Evolutionary conservation across 2,797 vertebrate genomes (phyloP), one percentile per base, ranked within the genome.

Genomic region (Acrocephalus scirpaceus): DNA sequence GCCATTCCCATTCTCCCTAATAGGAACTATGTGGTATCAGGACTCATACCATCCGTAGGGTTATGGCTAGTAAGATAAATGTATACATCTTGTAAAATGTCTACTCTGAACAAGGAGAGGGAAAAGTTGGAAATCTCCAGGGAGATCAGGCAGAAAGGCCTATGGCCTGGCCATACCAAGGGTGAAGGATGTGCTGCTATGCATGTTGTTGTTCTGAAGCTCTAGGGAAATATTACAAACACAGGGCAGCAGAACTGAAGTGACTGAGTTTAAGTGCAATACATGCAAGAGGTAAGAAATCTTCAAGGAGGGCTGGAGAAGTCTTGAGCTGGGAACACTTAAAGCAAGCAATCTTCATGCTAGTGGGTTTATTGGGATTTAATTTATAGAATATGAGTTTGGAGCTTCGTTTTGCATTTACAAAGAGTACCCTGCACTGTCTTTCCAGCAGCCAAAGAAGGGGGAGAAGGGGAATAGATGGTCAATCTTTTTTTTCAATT

Each of bases 371-470:
- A 36, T 26, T 80, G 51, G 10, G 22, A 73, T 75, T 64, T 79
- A 38, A 38, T 62, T 86, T 71, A 48, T 1, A 64, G 62, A 70
- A 82, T 60, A 70, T 16, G 40, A 71, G 45, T 51, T 25, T 83
- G 65, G 25, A 71, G 44, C 32, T 58, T 91, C 0, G 0, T 5
- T 15, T 34, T 56, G 26, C 0, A 0, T 4, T 29, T 60, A 62
- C n/a, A 69, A 91, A 60, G 45, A 81, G 22, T 34, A 56, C 34
- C 80, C 40, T 5, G 16, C 70, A 47, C 42, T 10, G 0, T n/a
- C 23, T 42, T 66, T 67, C 58, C 40, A 40, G 53, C 7, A 16
- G 30, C 38, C 5, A 5, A 57, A 5, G 26, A 64, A 65, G 14
- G 11, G n/a, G 21, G 5, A 79, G 47, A 83, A 64, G 11, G 22